These are phyloP conservation scores for Solenopsis fugax DNA, from an alignment of 1,140 invertebrate species.

Conservation along the genomic window DNA sequence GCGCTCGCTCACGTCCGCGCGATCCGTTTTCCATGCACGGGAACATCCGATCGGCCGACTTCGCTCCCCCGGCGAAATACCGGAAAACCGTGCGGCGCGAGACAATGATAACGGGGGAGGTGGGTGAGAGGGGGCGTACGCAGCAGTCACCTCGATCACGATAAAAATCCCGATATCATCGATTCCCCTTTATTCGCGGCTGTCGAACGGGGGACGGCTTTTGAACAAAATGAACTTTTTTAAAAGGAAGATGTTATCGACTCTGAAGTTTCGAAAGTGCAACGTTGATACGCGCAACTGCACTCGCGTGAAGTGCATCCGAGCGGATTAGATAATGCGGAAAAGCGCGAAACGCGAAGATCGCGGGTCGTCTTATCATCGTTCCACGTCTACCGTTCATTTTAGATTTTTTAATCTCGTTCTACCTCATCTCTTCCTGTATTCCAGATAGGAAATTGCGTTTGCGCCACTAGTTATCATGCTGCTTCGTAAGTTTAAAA, in stretches of 20 bases:
- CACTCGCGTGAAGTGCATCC: not conserved
- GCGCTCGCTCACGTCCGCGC: constrained; percentile 7
- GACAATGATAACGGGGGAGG: not conserved
- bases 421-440: not conserved
- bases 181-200: not conserved
- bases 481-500: not conserved
- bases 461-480: not conserved
- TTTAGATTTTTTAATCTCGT: not conserved
- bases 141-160: constrained; percentile 1
- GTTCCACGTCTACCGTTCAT: not conserved
- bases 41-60: constrained; percentile 46
- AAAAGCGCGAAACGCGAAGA: constrained; percentile 14
- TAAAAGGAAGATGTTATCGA: not conserved
- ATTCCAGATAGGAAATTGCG: not conserved
- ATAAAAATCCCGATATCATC: constrained; percentile 9
- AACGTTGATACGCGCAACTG: not conserved
- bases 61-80: not conserved
- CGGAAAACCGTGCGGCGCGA: constrained; percentile 23
- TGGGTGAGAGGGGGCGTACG: not conserved
- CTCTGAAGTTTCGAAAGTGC: not conserved
- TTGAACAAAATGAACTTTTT: too few relatives aligned
- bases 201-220: too few relatives aligned
- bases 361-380: not conserved
- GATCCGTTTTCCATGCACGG: constrained; percentile 46
- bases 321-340: constrained; percentile 59